Evolutionary conservation across 2,888 invertebrate genomes (phyloP), one percentile per base, ranked within the genome.

Genomic region (Seira sanloemensis): DNA sequence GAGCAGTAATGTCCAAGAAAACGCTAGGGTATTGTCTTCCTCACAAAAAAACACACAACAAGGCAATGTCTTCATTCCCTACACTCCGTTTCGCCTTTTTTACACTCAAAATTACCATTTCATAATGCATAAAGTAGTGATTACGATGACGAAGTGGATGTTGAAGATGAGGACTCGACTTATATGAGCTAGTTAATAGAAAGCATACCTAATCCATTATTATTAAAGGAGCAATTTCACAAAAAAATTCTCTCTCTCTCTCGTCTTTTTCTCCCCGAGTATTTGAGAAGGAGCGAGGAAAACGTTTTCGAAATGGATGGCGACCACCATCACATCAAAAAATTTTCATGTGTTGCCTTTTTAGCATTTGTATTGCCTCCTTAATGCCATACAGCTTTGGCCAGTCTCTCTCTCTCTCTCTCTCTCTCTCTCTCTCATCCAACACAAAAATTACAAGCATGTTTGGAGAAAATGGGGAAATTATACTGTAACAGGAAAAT

Each of bases 391-490:
- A 12, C 37, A 37, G 37, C 12, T 37, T 37, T 37, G 37, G 37
- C 7, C 37, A 37, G 7, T 37, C 37, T n/a, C n/a, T n/a, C n/a
- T n/a, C n/a, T n/a, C n/a, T n/a, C n/a, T n/a, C n/a, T n/a, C n/a
- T n/a, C n/a, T n/a, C n/a, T n/a, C n/a, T n/a, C n/a, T n/a, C n/a
- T n/a, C n/a, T n/a, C n/a, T n/a, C n/a, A n/a, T n/a, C n/a, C n/a
- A 12, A 12, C 12, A 9, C 5, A 37, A 82, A 82, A 83, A 83
- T 83, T 78, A 83, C 72, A 78, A 78, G 81, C 21, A 37, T 73
- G 77, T 66, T 65, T 23, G 23, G 62, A 72, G 71, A 83, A 83
- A n/a, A 83, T 78, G 83, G 78, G 78, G 54, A 83, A 83, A 83
- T 83, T 83, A 78, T 83, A 66, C 83, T 78, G 77, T 69, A 78